Evolutionary conservation across 2,888 invertebrate genomes (phyloP), one percentile per base, ranked within the genome.

Genomic region (Eremobia ochroleuca): DNA sequence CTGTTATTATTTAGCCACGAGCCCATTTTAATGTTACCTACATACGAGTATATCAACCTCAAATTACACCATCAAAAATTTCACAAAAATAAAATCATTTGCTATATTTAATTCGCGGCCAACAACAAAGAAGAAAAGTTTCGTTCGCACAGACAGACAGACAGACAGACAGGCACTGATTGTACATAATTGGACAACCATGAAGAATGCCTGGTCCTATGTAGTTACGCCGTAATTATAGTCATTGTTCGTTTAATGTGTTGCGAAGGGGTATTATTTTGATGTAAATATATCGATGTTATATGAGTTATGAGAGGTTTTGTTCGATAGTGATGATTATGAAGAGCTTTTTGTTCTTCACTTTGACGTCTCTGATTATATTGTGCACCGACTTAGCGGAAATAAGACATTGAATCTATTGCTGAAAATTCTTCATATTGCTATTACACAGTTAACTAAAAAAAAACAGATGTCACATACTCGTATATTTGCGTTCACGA

Each of bases 221-320:
- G 76, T 81, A 61, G 77, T 86, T 83, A 73, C n/a, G 71, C 25
- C 65, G 69, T 88, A 82, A 88, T 88, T 81, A 85, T 76, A 79
- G 85, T 79, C 62, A 86, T 87, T 86, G 86, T 83, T 67, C 62
- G 34, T 43, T 43, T 87, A 81, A 87, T 87, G 65, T 75, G 61
- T 67, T 49, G 8, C 15, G 55, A 70, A 69, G 31, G 31, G 37
- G 28, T 74, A 71, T 85, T 65, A 87, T 87, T 82, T 76, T 71
- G 62, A 77, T 66, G 40, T 68, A 66, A 74, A 76, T 79, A 73
- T 80, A 89, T 91, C 89, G 90, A 85, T 86, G 88, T 76, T 77
- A 74, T 52, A 40, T 71, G 31, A 70, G 59, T 79, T 83, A 65
- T 73, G 49, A 4, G 61, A 52, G 77, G 9, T 62, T 31, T 52